Conservation (phyloP, 1,140 invertebrate genomes). For the Stegodyphus dumicola region DNA sequence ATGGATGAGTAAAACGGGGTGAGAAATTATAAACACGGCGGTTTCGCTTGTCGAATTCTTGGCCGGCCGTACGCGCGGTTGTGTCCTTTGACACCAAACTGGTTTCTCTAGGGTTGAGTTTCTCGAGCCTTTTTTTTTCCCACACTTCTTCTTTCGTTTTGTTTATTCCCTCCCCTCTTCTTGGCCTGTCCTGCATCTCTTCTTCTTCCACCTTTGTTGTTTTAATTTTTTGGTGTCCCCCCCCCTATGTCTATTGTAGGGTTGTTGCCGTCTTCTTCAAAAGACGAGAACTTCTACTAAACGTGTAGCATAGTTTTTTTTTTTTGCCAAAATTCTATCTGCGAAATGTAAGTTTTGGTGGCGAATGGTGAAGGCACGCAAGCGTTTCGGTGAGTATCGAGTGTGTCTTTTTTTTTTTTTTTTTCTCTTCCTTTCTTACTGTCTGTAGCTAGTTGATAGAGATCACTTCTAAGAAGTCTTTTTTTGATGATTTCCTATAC, state of each 20-base stretch:
- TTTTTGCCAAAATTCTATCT: background rate
- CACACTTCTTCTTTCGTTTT: constrained; percentile 8
- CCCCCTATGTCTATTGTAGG: background rate
- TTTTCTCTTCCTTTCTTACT: too few relatives aligned
- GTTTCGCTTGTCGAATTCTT: constrained; percentile 38
- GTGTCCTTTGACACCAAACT: constrained; percentile 57
- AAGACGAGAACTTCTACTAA: background rate
- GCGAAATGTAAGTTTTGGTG: too few relatives aligned
- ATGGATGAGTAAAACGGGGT: background rate
- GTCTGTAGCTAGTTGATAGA: too few relatives aligned
- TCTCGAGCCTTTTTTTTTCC: background rate
- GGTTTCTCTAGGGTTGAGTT: constrained; percentile 54
- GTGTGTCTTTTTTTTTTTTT: too few relatives aligned
- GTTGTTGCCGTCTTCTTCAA: constrained; percentile 24
- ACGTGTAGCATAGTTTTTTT: background rate
- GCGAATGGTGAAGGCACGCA: too few relatives aligned
- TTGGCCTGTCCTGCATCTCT: background rate
- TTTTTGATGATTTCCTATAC: too few relatives aligned
- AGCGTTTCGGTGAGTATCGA: too few relatives aligned
- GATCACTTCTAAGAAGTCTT: too few relatives aligned
- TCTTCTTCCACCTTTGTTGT: background rate
- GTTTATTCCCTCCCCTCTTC: constrained; percentile 12
- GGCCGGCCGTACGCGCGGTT: background rate
- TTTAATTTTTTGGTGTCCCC: background rate
- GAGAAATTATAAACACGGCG: constrained; percentile 39